Evolutionary conservation across 2,888 invertebrate genomes (phyloP).

Genomic region (Stramonita haemastoma): DNA sequence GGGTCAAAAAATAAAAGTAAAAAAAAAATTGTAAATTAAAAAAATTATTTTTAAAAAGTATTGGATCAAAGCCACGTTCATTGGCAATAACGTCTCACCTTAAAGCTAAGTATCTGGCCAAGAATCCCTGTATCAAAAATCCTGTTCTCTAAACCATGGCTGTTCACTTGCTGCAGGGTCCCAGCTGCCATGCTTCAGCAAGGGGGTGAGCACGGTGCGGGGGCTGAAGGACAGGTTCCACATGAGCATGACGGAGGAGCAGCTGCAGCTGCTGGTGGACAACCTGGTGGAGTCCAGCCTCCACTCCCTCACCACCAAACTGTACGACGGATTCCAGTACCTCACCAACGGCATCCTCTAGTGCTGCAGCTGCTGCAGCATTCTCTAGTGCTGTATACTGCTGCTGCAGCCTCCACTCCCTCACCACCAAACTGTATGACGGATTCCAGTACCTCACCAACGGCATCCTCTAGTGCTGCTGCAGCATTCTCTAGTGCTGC

Average conservation of each 20-base stretch:
- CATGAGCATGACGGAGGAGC: constrained; percentile 94
- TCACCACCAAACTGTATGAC: constrained; percentile 98
- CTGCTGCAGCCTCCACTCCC: constrained; percentile 92
- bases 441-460: constrained; percentile 99
- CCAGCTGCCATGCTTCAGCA: constrained; percentile 95
- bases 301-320: constrained; percentile 95
- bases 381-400: no score
- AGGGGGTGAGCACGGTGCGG: constrained; percentile 92
- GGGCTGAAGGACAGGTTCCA: constrained; percentile 96
- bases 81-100: no score
- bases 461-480: constrained; percentile 84
- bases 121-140: no score
- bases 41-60: no score
- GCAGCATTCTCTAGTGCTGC: no score
- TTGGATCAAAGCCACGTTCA: no score
- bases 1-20: no score
- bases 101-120: no score
- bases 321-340: constrained; percentile 99
- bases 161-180: constrained; percentile 84
- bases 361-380: constrained; percentile 80
- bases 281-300: constrained; percentile 95
- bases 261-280: constrained; percentile 93
- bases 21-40: no score
- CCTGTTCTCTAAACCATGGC: neutral
- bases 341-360: constrained; percentile 93